These are phyloP conservation scores for Gadus macrocephalus DNA, from an alignment of 2,113 vertebrate species.

Conservation along the genomic window DNA sequence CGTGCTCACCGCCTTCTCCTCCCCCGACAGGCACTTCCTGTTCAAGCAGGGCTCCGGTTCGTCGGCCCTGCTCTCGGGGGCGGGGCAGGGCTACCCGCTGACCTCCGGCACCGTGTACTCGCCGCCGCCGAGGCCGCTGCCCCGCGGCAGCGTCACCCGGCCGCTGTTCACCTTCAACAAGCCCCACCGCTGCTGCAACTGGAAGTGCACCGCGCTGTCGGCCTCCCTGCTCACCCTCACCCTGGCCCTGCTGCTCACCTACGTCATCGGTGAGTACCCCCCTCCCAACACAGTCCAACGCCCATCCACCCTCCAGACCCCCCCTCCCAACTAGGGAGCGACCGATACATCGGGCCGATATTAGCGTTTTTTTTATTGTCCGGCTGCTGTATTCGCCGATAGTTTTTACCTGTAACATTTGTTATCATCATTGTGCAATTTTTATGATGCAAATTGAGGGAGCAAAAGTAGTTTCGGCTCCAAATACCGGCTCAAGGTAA, in stretches of 20 bases:
- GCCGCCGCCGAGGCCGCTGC: constrained; percentile 90
- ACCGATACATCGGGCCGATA: too few relatives aligned
- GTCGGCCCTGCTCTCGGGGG: constrained; percentile 90
- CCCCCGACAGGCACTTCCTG: constrained; percentile 86
- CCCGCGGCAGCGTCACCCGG: constrained; percentile 90
- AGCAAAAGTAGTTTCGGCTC: too few relatives aligned
- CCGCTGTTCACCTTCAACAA: constrained; percentile 96
- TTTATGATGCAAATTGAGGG: too few relatives aligned
- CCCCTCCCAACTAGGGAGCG: too few relatives aligned
- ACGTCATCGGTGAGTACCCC: constrained; percentile 88
- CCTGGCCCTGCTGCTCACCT: constrained; percentile 87
- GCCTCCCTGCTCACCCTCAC: constrained; percentile 91
- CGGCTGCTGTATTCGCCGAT: too few relatives aligned
- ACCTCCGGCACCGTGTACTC: constrained; percentile 96
- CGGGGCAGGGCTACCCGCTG: constrained; percentile 93
- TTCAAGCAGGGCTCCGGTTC: constrained; percentile 96
- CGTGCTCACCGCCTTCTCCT: constrained; percentile 30
- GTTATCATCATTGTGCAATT: too few relatives aligned
- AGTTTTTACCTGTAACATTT: too few relatives aligned
- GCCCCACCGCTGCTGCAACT: constrained; percentile 95
- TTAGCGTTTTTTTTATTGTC: too few relatives aligned
- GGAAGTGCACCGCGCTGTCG: constrained; percentile 94
- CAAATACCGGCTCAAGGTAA: too few relatives aligned
- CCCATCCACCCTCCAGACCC: too few relatives aligned
- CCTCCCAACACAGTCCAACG: not conserved